Conservation (phyloP, 2,888 invertebrate genomes). For the Scelioninae gen. 1 region DNA sequence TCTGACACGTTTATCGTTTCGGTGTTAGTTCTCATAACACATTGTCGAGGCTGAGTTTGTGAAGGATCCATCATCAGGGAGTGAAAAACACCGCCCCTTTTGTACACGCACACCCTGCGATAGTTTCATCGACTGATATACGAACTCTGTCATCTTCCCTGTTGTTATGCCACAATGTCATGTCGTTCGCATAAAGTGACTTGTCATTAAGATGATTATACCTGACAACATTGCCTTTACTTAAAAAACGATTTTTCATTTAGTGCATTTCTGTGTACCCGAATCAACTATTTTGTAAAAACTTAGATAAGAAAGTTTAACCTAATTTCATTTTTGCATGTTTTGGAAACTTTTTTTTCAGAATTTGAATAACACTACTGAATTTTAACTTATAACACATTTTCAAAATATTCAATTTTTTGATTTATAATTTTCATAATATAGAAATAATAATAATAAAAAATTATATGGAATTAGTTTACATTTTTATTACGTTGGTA, state of each 20-base stretch:
- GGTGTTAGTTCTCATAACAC: slow-evolving; percentile 48
- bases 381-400: too few species aligned
- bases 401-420: too few species aligned
- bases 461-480: too few species aligned
- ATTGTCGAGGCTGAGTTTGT: slow-evolving; percentile 49
- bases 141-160: slow-evolving; percentile 40
- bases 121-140: slow-evolving; percentile 44
- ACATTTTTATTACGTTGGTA: too few species aligned
- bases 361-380: too few species aligned
- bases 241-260: slow-evolving; percentile 41
- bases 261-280: not conserved
- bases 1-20: slow-evolving; percentile 49
- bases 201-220: slow-evolving; percentile 55
- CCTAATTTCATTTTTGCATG: too few species aligned
- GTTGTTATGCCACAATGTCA: slow-evolving; percentile 32
- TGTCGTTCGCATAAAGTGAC: slow-evolving; percentile 41
- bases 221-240: slow-evolving; percentile 32
- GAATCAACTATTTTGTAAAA: too few species aligned
- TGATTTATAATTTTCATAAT: too few species aligned
- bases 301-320: too few species aligned
- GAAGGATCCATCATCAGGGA: slow-evolving; percentile 61
- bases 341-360: too few species aligned
- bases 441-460: too few species aligned
- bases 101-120: slow-evolving; percentile 58
- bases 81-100: slow-evolving; percentile 65